Percentiles rank a stretch among this genome's conserved stretches.
Evolutionary conservation across 2,888 invertebrate genomes (phyloP).

Genomic region (Trimorus sp.): DNA sequence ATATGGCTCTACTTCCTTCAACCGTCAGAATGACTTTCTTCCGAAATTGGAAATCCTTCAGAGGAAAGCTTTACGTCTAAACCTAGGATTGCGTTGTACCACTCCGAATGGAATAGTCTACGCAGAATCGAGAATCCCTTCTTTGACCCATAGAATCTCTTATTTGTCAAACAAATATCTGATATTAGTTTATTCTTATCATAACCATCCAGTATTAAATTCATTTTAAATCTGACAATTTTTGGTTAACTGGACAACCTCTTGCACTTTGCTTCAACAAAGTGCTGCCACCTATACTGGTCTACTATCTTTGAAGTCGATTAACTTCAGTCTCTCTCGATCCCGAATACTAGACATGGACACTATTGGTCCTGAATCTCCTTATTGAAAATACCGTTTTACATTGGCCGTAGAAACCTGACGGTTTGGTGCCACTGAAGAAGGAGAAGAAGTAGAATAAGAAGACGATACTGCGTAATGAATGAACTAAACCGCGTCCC

Average conservation of each 20-base stretch:
- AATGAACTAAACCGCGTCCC: not conserved
- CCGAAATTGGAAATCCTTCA: constrained; percentile 16
- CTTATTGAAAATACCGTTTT: too few relatives aligned
- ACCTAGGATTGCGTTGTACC: not conserved
- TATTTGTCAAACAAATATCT: constrained; percentile 13
- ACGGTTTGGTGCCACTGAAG: too few relatives aligned
- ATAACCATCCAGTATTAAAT: not conserved
- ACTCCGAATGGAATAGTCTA: constrained; percentile 17
- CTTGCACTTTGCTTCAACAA: too few relatives aligned
- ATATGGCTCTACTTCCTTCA: not conserved
- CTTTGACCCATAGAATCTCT: constrained; percentile 20
- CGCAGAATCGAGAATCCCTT: constrained; percentile 1
- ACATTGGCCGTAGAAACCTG: too few relatives aligned
- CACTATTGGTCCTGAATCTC: too few relatives aligned
- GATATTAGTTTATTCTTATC: not conserved
- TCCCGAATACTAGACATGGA: too few relatives aligned
- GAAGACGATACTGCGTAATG: too few relatives aligned
- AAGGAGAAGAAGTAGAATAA: too few relatives aligned
- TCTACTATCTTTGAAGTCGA: too few relatives aligned
- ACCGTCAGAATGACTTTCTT: not conserved
- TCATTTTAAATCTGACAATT: not conserved
- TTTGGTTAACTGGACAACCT: too few relatives aligned
- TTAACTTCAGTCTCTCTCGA: too few relatives aligned
- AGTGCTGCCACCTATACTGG: too few relatives aligned
- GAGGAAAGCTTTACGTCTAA: not conserved